phyloP scores from a whole-genome alignment of 2,888 invertebrate genomes.

The Hemithea aestivaria region DNA sequence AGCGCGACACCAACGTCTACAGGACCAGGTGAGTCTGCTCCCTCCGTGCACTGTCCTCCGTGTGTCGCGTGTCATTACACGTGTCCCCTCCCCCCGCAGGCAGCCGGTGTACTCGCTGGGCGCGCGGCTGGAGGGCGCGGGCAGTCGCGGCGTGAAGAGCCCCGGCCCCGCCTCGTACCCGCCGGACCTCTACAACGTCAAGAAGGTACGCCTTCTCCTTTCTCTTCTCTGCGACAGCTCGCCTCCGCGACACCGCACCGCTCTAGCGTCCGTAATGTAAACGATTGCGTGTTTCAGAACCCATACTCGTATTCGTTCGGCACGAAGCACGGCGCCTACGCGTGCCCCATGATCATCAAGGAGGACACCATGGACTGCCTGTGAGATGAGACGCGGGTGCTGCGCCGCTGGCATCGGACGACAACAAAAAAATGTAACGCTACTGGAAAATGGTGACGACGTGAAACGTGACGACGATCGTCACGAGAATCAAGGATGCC shows the following conservation, averaged over 20 bases:
- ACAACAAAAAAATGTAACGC: too few relatives aligned
- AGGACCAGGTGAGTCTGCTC: slow-evolving; percentile 42
- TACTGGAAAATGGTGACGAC: too few relatives aligned
- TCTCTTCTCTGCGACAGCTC: too few relatives aligned
- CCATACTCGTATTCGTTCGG: slow-evolving; percentile 81
- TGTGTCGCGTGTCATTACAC: background rate
- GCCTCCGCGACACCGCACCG: too few relatives aligned
- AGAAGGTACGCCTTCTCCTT: slow-evolving; percentile 37
- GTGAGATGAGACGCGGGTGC: slow-evolving; percentile 21
- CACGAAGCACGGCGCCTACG: slow-evolving; percentile 72
- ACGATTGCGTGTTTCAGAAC: slow-evolving; percentile 41
- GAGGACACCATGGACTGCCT: slow-evolving; percentile 79
- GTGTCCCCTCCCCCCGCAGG: too few relatives aligned
- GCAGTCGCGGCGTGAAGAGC: slow-evolving; percentile 44
- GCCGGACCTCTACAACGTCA: slow-evolving; percentile 64
- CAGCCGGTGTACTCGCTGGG: slow-evolving; percentile 65
- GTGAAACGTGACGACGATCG: too few relatives aligned
- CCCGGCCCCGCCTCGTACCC: slow-evolving; percentile 73
- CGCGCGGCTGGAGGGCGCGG: slow-evolving; percentile 49
- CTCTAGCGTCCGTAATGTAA: too few relatives aligned
- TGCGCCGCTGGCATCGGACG: too few relatives aligned
- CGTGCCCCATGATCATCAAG: slow-evolving; percentile 78
- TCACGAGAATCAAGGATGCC: too few relatives aligned
- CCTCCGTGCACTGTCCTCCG: too few relatives aligned
- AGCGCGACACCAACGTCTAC: slow-evolving; percentile 58